Evolutionary conservation across 2,113 vertebrate species (phyloP).

Genomic region (Nycticryphes semicollaris): DNA sequence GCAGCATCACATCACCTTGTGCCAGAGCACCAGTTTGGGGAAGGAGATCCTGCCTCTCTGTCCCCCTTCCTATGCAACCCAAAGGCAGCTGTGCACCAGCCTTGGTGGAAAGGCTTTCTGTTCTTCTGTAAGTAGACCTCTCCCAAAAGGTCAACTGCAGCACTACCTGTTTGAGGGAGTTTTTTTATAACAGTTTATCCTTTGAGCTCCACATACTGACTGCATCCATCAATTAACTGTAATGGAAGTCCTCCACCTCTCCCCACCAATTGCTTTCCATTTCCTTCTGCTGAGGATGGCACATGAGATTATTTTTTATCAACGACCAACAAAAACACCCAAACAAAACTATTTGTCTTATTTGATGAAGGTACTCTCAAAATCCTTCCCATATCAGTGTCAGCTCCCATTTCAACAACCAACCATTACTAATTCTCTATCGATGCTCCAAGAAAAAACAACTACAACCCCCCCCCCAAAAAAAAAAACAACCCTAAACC

Average conservation of each 20-base stretch:
- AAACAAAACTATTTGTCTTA: background rate
- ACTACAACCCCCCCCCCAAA: accelerated
- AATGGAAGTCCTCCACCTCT: background rate
- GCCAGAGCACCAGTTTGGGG: background rate
- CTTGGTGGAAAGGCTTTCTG: background rate
- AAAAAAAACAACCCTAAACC: too few relatives aligned
- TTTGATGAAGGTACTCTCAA: background rate
- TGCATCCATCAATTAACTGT: background rate
- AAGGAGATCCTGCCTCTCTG: too few relatives aligned
- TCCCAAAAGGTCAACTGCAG: background rate
- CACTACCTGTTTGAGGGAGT: background rate
- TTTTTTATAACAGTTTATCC: background rate
- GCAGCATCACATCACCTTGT: background rate
- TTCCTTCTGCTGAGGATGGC: background rate
- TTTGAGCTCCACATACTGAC: background rate
- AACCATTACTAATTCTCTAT: background rate
- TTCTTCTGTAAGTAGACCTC: background rate
- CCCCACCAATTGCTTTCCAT: background rate
- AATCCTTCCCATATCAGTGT: background rate
- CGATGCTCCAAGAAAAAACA: background rate
- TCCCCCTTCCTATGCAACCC: background rate
- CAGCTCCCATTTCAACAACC: background rate
- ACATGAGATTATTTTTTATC: background rate
- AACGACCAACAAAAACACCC: background rate
- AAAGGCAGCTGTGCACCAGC: background rate